phyloP scores from a whole-genome alignment of 2,113 vertebrate genomes.

The Psophia crepitans region DNA sequence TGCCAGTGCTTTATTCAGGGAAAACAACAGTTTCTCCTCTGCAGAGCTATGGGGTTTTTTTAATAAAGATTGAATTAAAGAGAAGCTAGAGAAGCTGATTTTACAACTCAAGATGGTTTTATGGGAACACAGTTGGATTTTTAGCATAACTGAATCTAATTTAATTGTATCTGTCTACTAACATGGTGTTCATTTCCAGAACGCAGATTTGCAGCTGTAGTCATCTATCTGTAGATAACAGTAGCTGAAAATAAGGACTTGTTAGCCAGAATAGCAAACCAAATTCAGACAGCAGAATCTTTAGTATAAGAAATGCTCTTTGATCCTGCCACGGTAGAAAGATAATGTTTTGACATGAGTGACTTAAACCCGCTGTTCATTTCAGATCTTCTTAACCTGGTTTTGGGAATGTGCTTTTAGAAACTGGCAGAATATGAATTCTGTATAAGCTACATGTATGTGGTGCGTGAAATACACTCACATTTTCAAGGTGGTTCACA shows the following conservation, averaged over 20 bases:
- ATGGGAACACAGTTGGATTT: background rate
- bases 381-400: background rate
- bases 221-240: background rate
- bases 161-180: background rate
- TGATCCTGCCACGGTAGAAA: background rate
- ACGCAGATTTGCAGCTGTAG: background rate
- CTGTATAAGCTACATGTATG: background rate
- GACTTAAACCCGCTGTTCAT: background rate
- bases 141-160: background rate
- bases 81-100: background rate
- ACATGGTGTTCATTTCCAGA: background rate
- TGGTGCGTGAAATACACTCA: background rate
- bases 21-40: background rate
- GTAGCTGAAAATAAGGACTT: slow-evolving; percentile 5
- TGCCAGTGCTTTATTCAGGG: background rate
- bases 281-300: background rate
- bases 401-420: background rate
- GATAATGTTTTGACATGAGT: background rate
- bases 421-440: background rate
- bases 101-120: background rate
- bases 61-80: background rate
- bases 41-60: background rate
- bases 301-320: background rate
- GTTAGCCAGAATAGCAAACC: background rate
- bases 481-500: background rate